These are phyloP conservation scores for Scotopteryx bipunctaria DNA, from an alignment of 2,888 invertebrate species.

Conservation along the genomic window DNA sequence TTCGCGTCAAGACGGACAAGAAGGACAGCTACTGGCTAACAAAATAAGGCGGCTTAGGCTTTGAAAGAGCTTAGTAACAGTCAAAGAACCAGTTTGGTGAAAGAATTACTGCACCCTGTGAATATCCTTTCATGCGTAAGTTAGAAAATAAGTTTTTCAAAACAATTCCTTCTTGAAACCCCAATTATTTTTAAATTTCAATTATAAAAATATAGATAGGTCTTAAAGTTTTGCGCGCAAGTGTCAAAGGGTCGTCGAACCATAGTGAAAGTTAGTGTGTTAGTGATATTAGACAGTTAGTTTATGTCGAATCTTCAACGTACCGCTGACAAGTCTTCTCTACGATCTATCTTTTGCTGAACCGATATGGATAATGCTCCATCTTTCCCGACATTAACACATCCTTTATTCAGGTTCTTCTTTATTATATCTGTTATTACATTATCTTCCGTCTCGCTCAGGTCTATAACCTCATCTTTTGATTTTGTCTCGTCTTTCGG, in stretches of 20 bases:
- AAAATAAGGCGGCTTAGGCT: too few relatives aligned
- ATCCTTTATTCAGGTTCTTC: slow-evolving; percentile 66
- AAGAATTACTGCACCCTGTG: too few relatives aligned
- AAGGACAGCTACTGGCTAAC: too few relatives aligned
- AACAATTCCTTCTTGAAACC: too few relatives aligned
- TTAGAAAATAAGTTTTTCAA: too few relatives aligned
- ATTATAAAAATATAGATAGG: not conserved
- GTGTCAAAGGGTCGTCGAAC: not conserved
- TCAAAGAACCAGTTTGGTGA: too few relatives aligned
- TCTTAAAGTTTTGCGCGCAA: not conserved
- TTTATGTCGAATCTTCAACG: slow-evolving; percentile 47
- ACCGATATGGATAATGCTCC: slow-evolving; percentile 75
- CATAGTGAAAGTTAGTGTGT: slow-evolving; percentile 35
- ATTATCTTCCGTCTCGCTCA: slow-evolving; percentile 72
- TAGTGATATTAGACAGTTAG: slow-evolving; percentile 47
- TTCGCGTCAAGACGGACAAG: too few relatives aligned
- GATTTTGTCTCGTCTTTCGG: slow-evolving; percentile 29
- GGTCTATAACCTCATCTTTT: slow-evolving; percentile 70
- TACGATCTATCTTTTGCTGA: slow-evolving; percentile 63
- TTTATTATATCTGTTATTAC: slow-evolving; percentile 64
- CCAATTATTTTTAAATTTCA: too few relatives aligned
- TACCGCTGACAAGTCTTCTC: slow-evolving; percentile 63
- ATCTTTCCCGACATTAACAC: slow-evolving; percentile 70
- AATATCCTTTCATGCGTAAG: too few relatives aligned
- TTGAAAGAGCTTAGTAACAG: too few relatives aligned